Percentiles rank a stretch among this genome's conserved stretches.
Conservation (phyloP, 1,140 invertebrate genomes). For the Odontomachus brunneus region DNA sequence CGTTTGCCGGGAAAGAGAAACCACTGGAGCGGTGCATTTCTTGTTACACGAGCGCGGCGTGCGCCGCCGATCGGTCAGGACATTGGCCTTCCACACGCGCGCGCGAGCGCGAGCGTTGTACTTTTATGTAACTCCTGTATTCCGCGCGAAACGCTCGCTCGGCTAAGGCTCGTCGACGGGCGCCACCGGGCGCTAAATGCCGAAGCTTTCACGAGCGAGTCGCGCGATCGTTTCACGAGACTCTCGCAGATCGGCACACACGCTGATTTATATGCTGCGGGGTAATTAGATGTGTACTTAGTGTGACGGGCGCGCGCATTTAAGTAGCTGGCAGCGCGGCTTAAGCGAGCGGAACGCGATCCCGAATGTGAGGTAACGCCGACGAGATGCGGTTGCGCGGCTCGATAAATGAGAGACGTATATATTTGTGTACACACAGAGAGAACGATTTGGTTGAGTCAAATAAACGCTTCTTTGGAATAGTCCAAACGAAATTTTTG, state of each 20-base stretch:
- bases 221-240: background rate
- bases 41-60: conserved; percentile 66
- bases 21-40: conserved; percentile 51
- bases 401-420: background rate
- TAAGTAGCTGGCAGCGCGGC: background rate
- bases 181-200: conserved; percentile 8
- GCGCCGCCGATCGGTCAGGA: conserved; percentile 72
- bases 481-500: no score
- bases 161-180: conserved; percentile 63
- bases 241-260: background rate
- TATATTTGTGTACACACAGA: no score
- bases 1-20: conserved; percentile 59
- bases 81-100: conserved; percentile 82
- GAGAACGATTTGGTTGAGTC: no score
- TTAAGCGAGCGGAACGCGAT: background rate
- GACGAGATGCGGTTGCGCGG: background rate
- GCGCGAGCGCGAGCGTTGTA: conserved; percentile 54
- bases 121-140: conserved; percentile 78
- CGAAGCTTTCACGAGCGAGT: conserved; percentile 46
- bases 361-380: conserved; percentile 15
- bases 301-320: background rate
- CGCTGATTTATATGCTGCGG: background rate
- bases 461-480: no score
- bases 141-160: conserved; percentile 71
- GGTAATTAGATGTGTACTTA: conserved; percentile 18